Evolutionary conservation across 2,113 vertebrate species (phyloP).

Genomic region (Lepidothrix coronata): DNA sequence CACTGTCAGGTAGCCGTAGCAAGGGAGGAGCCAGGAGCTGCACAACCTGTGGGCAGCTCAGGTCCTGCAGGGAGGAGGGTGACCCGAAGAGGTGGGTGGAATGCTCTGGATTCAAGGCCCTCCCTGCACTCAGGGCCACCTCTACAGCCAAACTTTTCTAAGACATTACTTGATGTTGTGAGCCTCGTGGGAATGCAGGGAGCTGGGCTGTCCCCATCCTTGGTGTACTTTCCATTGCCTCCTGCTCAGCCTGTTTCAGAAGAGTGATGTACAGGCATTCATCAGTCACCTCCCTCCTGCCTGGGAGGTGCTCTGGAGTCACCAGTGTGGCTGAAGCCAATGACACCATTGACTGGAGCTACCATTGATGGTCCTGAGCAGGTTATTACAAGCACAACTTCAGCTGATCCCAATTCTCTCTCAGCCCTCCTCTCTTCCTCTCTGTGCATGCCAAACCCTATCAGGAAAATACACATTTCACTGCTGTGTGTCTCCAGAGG

Average conservation of each 20-base stretch:
- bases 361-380: background rate
- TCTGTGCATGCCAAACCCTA: accelerated
- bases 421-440: background rate
- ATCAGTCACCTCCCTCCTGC: background rate
- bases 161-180: background rate
- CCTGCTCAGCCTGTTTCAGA: background rate
- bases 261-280: background rate
- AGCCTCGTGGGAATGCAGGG: background rate
- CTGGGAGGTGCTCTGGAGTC: background rate
- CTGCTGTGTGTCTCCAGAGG: accelerated
- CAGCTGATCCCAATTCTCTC: background rate
- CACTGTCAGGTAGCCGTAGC: background rate
- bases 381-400: background rate
- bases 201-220: background rate
- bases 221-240: background rate
- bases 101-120: background rate
- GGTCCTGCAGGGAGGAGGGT: background rate
- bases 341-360: background rate
- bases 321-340: background rate
- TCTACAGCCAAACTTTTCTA: background rate
- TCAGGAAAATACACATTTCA: background rate
- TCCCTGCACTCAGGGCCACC: background rate
- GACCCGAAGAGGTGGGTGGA: background rate
- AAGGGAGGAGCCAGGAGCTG: background rate
- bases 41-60: accelerated